A percentile compares a stretch with the other conserved stretches of the same genome.
These are phyloP conservation scores for Pangasius sanitwongsei DNA, from an alignment of 2,797 vertebrate species.

Conservation along the genomic window DNA sequence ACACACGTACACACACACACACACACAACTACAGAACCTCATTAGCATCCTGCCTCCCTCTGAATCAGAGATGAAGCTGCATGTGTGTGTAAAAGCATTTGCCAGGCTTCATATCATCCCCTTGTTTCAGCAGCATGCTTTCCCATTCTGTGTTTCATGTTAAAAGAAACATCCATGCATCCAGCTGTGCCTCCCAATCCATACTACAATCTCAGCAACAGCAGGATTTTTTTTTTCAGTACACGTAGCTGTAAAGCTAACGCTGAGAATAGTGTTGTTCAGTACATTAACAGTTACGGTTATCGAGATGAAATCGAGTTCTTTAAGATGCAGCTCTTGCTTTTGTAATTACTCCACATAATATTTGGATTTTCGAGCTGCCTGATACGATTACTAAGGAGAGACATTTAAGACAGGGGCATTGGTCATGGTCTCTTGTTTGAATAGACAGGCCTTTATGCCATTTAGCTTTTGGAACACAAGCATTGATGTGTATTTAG, in stretches of 20 bases:
- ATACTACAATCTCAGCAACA: constrained; percentile 48
- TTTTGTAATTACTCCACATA: constrained; percentile 20
- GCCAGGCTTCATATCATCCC: constrained; percentile 55
- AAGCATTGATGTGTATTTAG: constrained; percentile 39
- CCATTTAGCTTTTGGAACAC: constrained; percentile 37
- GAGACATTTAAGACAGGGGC: constrained; percentile 36
- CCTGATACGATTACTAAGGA: constrained; percentile 25
- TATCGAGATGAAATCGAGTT: constrained; percentile 4
- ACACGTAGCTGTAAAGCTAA: constrained; percentile 16
- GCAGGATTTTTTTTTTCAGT: constrained; percentile 22
- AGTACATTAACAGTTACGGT: constrained; percentile 8
- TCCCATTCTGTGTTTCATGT: constrained; percentile 57
- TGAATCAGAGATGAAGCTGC: constrained; percentile 71
- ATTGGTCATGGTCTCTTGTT: constrained; percentile 42
- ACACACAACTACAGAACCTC: constrained; percentile 54
- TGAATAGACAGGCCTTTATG: constrained; percentile 30
- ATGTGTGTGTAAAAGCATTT: constrained; percentile 68
- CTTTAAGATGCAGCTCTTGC: constrained; percentile 16
- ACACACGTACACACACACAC: constrained; percentile 10
- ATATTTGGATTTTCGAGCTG: constrained; percentile 12
- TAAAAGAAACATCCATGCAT: constrained; percentile 45
- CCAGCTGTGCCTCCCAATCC: constrained; percentile 69
- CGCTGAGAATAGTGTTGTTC: constrained; percentile 19
- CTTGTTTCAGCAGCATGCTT: constrained; percentile 71
- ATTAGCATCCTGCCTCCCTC: constrained; percentile 37